These are phyloP conservation scores for Mesochorus sp. DNA, from an alignment of 2,888 invertebrate species.

Conservation along the genomic window DNA sequence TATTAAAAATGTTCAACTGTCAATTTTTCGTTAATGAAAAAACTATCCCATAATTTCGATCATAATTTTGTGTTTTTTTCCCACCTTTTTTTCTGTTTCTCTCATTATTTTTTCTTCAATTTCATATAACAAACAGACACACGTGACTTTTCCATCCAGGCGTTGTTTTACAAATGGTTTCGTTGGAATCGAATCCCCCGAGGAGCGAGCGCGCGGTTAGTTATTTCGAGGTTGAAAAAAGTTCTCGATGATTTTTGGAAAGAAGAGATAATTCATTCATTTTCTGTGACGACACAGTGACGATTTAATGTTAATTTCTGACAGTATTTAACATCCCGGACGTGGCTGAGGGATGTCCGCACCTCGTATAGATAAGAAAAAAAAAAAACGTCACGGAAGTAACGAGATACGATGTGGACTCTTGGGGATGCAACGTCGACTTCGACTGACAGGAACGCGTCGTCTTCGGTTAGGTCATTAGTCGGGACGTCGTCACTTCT, in stretches of 20 bases:
- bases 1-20: neutral
- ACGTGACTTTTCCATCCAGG: neutral
- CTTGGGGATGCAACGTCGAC: conserved; percentile 52
- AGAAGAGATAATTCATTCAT: conserved; percentile 23
- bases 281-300: neutral
- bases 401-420: conserved; percentile 7
- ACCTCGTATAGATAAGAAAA: conserved; percentile 40
- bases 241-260: neutral
- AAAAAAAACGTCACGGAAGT: conserved; percentile 2
- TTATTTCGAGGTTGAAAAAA: conserved; percentile 25
- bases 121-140: neutral
- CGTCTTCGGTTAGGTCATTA: conserved; percentile 79
- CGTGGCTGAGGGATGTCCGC: conserved; percentile 36
- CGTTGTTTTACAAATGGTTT: conserved; percentile 23
- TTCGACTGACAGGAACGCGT: conserved; percentile 76
- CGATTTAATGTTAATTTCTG: conserved; percentile 3
- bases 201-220: conserved; percentile 14
- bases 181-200: conserved; percentile 43
- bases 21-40: neutral
- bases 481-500: conserved; percentile 80
- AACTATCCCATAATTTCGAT: neutral
- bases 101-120: neutral
- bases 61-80: neutral
- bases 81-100: neutral
- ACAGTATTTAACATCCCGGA: conserved; percentile 49